These are phyloP conservation scores for Tuta absoluta DNA, from an alignment of 2,888 invertebrate genomes.

Conservation along the genomic window DNA sequence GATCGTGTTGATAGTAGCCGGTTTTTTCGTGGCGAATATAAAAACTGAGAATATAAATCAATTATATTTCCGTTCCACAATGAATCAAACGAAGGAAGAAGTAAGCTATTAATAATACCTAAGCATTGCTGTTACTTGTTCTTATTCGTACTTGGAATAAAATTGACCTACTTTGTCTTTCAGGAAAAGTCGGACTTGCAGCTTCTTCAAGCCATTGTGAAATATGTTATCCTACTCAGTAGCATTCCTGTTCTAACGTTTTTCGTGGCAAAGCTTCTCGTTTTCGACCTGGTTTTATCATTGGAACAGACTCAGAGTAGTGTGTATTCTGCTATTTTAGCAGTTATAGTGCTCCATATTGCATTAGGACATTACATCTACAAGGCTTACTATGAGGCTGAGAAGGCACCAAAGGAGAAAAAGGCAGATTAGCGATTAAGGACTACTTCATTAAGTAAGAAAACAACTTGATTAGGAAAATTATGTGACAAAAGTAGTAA, in stretches of 20 bases:
- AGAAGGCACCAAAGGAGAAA: conserved; percentile 60
- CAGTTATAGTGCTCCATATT: conserved; percentile 87
- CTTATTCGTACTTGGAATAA: not conserved
- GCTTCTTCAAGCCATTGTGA: conserved; percentile 88
- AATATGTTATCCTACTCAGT: conserved; percentile 88
- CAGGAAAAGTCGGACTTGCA: conserved; percentile 85
- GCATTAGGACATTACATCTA: conserved; percentile 90
- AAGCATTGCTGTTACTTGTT: not conserved
- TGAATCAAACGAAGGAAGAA: not conserved
- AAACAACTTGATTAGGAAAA: conserved; percentile 37
- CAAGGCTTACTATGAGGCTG: conserved; percentile 86
- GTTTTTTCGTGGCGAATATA: not conserved
- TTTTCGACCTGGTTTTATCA: conserved; percentile 85
- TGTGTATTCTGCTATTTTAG: conserved; percentile 89
- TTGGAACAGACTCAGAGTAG: conserved; percentile 84
- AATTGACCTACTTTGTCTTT: conserved; percentile 38
- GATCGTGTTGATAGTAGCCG: not conserved
- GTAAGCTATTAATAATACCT: not conserved
- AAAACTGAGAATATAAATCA: not conserved
- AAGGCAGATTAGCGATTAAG: conserved; percentile 7
- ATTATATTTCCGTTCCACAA: not conserved
- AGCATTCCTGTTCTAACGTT: conserved; percentile 88
- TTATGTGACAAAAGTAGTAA: not conserved
- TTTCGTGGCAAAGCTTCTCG: conserved; percentile 84
- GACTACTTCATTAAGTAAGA: not conserved